Base-by-base conservation (phyloP, 1,140 invertebrate genomes). In the Sinonovacula constricta region DNA sequence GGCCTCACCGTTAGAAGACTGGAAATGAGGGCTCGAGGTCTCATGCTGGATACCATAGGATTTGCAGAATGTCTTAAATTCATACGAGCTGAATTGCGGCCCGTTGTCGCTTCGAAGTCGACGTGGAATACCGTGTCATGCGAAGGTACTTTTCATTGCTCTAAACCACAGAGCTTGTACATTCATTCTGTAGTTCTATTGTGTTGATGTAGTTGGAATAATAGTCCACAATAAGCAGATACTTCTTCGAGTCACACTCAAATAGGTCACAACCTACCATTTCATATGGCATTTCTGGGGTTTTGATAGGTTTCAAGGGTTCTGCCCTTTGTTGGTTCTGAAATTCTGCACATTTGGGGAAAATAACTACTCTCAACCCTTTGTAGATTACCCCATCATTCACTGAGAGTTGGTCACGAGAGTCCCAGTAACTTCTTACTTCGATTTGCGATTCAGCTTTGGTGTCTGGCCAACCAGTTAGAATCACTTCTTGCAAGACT, bases 21-120 rank as follows among this genome's bases (percentile, higher is more conserved):
- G 75, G 36, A 83, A 81, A 53, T 83, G 77, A 33, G 83, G 77
- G 56, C 80, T 82, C n/a, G 72, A 81, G 7, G 79, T 80, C 18
- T 79, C 59, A 60, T 81, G 77, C 31, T 79, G 4, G 56, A 85
- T 79, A 24, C 72, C 76, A 24, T 60, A 76, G 7, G 65, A 33
- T 26, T 49, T 22, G 63, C 74, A 79, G 63, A 78, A 67, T 18
- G 54, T 57, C 30, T 68, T 54, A 22, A 92, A 92, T 74, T 90
- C 85, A 56, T 63, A 36, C 3, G 87, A 90, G 28, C 82, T 88
- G 74, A 92, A 92, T 63, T 90, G 86, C 18, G 90, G 87, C 60
- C 89, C 91, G 79, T 91, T 91, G 83, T 93, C 92, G 1, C 87
- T 87, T 39, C 92, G 85, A 15, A 92, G 18, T 39, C 1, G 51